These are phyloP conservation scores for Pterocles burchelli DNA, from an alignment of 2,113 vertebrate genomes.

Conservation along the genomic window DNA sequence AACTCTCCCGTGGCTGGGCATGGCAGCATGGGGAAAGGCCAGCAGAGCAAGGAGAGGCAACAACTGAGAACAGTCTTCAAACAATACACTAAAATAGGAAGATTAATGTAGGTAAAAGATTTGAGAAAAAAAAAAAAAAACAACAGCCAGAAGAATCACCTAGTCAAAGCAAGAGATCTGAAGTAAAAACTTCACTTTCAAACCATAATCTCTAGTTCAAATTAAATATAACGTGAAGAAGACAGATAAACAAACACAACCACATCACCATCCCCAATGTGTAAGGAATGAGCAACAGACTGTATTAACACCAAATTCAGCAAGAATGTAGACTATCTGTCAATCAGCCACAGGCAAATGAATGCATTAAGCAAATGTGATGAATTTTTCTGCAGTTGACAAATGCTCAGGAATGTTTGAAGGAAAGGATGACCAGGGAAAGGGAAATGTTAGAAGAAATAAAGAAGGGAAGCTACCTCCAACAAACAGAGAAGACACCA, in stretches of 20 bases:
- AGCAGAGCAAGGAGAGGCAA: neutral
- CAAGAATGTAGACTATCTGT: neutral
- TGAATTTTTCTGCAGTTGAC: conserved; percentile 3
- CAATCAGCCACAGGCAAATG: neutral
- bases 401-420: conserved; percentile 1
- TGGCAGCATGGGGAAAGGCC: neutral
- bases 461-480: neutral
- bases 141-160: neutral
- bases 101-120: neutral
- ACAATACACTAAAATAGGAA: neutral
- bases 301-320: neutral
- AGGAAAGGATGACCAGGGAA: neutral
- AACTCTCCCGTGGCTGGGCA: neutral
- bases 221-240: neutral
- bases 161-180: neutral
- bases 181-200: neutral
- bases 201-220: neutral
- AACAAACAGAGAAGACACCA: neutral
- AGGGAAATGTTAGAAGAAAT: neutral
- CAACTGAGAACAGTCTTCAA: neutral
- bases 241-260: neutral
- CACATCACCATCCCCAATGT: neutral
- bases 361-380: conserved; percentile 35
- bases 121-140: neutral
- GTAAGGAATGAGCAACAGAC: neutral